Evolutionary conservation across 1,140 invertebrate genomes (phyloP).

Genomic region (Anoplophora glabripennis): DNA sequence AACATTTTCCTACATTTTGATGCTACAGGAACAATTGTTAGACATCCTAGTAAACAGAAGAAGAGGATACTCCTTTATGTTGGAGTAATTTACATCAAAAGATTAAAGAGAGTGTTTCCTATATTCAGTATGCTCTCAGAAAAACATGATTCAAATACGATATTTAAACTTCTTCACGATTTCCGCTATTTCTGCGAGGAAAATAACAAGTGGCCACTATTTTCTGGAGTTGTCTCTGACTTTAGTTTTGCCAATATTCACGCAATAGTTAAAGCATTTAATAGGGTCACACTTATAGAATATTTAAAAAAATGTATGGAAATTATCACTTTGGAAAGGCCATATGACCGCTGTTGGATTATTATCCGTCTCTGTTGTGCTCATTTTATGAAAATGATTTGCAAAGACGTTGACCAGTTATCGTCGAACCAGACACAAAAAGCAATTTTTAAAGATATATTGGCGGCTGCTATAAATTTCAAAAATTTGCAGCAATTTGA

Average conservation of each 20-base stretch:
- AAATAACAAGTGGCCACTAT: constrained; percentile 8
- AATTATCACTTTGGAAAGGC: not conserved
- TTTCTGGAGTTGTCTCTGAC: constrained; percentile 4
- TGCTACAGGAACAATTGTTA: constrained; percentile 5
- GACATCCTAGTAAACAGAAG: not conserved
- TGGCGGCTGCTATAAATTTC: too few relatives aligned
- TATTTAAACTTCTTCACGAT: not conserved
- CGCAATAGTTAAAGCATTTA: not conserved
- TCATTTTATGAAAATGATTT: not conserved
- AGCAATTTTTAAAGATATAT: too few relatives aligned
- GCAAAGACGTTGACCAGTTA: not conserved
- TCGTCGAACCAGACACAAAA: too few relatives aligned
- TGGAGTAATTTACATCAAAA: constrained; percentile 5
- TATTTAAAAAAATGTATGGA: not conserved
- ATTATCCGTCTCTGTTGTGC: not conserved
- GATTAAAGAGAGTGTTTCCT: constrained; percentile 4
- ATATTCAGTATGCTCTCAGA: constrained; percentile 7
- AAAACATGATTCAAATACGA: constrained; percentile 3
- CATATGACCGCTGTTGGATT: too few relatives aligned
- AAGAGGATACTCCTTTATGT: constrained; percentile 10
- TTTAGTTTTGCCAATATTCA: constrained; percentile 6
- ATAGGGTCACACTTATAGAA: not conserved
- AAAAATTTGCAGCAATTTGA: too few relatives aligned
- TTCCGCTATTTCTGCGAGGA: not conserved
- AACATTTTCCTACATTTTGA: constrained; percentile 1